Percentiles rank a stretch among this genome's conserved stretches.
Conservation (phyloP, 2,888 invertebrate genomes). For the Polietes domitor region DNA sequence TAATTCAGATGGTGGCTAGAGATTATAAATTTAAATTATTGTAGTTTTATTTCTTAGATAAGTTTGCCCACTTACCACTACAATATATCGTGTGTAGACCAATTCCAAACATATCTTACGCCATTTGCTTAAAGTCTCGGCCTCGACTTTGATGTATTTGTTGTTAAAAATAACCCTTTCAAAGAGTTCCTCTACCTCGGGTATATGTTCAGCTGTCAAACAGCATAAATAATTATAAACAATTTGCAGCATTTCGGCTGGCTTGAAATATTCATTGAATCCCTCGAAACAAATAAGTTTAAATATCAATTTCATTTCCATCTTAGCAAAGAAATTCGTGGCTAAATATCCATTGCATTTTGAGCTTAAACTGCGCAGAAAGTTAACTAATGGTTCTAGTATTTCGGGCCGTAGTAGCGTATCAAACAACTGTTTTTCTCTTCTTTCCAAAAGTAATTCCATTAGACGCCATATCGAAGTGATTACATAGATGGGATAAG, state of each 20-base stretch:
- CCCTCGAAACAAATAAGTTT: constrained; percentile 76
- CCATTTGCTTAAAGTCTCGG: constrained; percentile 82
- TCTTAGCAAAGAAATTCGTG: constrained; percentile 82
- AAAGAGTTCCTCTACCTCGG: constrained; percentile 83
- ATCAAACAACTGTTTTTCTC: constrained; percentile 71
- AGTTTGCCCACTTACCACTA: constrained; percentile 73
- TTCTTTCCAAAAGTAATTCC: constrained; percentile 68
- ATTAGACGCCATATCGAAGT: constrained; percentile 76
- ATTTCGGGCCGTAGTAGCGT: constrained; percentile 73
- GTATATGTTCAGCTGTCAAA: constrained; percentile 83
- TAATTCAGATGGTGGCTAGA: constrained; percentile 78
- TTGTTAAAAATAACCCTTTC: constrained; percentile 84
- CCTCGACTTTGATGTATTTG: constrained; percentile 83
- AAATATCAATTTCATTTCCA: constrained; percentile 83
- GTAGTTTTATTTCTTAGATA: neutral
- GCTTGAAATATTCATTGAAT: constrained; percentile 73
- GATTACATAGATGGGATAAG: constrained; percentile 77
- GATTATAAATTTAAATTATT: constrained; percentile 14
- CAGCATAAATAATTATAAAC: constrained; percentile 85
- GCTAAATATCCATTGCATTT: constrained; percentile 73
- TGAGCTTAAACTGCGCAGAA: constrained; percentile 70
- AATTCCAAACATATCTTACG: constrained; percentile 81
- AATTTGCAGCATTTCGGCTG: constrained; percentile 76
- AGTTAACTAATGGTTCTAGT: constrained; percentile 74
- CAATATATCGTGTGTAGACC: constrained; percentile 81